A percentile compares a stretch with the other conserved stretches of the same genome.
These are phyloP conservation scores for Psophia crepitans DNA, from an alignment of 2,113 vertebrate genomes.

Conservation along the genomic window DNA sequence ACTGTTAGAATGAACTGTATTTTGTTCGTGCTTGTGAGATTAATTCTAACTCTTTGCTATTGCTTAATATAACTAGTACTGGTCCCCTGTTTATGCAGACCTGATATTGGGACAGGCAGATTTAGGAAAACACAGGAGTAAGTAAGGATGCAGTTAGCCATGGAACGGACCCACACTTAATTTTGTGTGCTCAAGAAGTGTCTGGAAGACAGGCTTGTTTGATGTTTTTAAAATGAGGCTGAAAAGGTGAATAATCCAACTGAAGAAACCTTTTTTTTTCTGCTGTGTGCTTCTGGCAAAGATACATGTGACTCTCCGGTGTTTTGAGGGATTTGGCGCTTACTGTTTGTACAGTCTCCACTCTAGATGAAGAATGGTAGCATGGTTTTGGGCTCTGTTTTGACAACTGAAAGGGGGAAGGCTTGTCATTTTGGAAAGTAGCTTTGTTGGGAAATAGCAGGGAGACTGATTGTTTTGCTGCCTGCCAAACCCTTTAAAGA, in stretches of 20 bases:
- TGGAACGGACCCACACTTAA: not conserved
- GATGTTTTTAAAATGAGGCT: not conserved
- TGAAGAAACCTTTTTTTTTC: not conserved
- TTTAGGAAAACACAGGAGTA: not conserved
- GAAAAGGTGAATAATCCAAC: not conserved
- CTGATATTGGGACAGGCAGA: accelerated
- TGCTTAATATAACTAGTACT: not conserved
- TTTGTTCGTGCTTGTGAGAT: not conserved
- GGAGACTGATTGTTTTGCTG: not conserved
- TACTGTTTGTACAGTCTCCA: not conserved
- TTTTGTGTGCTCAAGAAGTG: not conserved
- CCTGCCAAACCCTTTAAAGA: not conserved
- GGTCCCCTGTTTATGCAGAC: not conserved
- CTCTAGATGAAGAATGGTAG: not conserved
- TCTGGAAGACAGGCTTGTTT: not conserved
- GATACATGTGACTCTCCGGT: not conserved
- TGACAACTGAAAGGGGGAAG: not conserved
- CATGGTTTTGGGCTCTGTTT: not conserved
- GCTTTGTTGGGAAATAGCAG: not conserved
- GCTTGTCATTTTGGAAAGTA: not conserved
- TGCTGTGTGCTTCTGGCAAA: not conserved
- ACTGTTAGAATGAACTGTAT: not conserved
- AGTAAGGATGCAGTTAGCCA: not conserved
- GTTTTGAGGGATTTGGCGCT: not conserved
- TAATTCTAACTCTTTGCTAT: not conserved